Evolutionary conservation across 2,797 vertebrate species (phyloP).

Genomic region (Muraenolepis orangiensis): DNA sequence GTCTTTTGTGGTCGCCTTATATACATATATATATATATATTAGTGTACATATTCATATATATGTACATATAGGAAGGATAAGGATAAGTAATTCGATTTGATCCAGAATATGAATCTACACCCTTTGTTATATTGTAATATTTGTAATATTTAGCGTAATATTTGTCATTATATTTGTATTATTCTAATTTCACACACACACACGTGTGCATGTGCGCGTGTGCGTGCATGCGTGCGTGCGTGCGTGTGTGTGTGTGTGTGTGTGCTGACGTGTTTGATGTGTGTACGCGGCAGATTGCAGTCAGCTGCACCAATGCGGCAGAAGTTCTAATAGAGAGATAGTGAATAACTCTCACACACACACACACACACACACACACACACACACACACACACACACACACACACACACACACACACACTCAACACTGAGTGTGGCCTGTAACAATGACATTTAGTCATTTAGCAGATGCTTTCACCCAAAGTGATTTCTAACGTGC

Average conservation of each 20-base stretch:
- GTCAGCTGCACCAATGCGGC: neutral
- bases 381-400: too few species aligned
- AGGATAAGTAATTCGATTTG: too few species aligned
- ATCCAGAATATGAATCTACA: too few species aligned
- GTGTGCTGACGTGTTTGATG: too few species aligned
- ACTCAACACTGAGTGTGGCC: neutral
- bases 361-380: neutral
- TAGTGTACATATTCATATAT: too few species aligned
- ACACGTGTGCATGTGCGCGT: neutral
- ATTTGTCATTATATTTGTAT: too few species aligned
- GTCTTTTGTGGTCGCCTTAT: too few species aligned
- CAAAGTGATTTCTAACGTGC: neutral
- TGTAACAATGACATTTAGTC: neutral
- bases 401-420: neutral
- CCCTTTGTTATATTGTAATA: too few species aligned
- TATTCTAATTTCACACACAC: too few species aligned
- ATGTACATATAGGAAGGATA: too few species aligned
- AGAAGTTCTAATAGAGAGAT: neutral
- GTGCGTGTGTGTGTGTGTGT: neutral
- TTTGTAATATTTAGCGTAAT: too few species aligned
- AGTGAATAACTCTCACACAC: slow-evolving; percentile 17
- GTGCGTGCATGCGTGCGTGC: neutral
- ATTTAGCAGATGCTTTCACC: neutral
- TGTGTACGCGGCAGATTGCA: neutral
- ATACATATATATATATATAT: too few species aligned